Base-by-base conservation (phyloP, 1,140 invertebrate genomes). In the Ganaspis sp. region DNA sequence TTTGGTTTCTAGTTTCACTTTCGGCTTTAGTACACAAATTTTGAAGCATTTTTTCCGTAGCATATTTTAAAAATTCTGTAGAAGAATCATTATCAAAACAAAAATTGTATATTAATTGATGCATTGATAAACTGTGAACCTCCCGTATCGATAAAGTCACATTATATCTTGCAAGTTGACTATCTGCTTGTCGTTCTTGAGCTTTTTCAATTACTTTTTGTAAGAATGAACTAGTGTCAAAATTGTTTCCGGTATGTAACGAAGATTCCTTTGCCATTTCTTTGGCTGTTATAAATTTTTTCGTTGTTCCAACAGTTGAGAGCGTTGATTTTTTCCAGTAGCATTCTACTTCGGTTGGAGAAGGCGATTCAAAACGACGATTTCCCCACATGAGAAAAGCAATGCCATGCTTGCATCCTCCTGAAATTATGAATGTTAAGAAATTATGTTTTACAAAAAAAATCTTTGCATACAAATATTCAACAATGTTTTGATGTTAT, bases 311-410 rank as follows among this genome's bases (percentile, higher is more conserved):
- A n/a, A 81, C 69, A 34, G 9, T 26, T 12, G 82, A 81, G 12
- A 87, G 70, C 26, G n/a, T 70, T 19, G 80, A 83, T 69, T 86
- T 87, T 79, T 86, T 87, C 86, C 86, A 88, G 54, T 88, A 88
- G 23, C 85, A 87, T 19, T 69, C 79, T 4, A 79, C 58, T 49
- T 79, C 81, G 15, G 85, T 88, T 26, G 72, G 76, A 26, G 83
- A 69, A 29, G 84, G 80, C 21, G 87, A 81, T 80, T 87, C 86
- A 75, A 76, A 83, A 34, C 85, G 71, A 0, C 82, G 75, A 77
- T 87, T 81, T 1, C 77, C 11, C 84, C 87, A 87, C 75, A 83
- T 85, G 45, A 81, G 23, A 21, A 81, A 64, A 26, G 75, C 83
- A 74, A 83, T 70, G 42, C 70, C 77, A 83, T 78, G 81, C 73